A percentile compares a stretch with the other conserved stretches of the same genome.
Evolutionary conservation across 35 echinoderm and acorn worm species (phyloP).

Genomic region (Hemicentrotus pulcherrimus): DNA sequence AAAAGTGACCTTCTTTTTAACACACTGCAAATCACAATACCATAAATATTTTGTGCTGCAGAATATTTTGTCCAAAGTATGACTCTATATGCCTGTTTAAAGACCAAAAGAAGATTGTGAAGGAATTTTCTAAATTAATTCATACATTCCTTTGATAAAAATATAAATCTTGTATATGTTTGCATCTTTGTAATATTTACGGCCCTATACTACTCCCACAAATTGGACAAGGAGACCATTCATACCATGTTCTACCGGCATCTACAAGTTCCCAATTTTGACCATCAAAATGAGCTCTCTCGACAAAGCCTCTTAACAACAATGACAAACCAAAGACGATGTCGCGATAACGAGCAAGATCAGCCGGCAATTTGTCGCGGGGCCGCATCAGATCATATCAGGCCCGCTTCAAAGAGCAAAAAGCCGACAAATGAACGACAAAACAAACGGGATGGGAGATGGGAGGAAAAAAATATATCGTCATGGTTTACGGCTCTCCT

Average conservation of each 20-base stretch:
- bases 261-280: neutral
- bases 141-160: too few relatives aligned
- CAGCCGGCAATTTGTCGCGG: neutral
- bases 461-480: neutral
- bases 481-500: neutral
- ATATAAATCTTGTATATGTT: too few relatives aligned
- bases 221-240: neutral
- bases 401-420: neutral
- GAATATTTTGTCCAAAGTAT: too few relatives aligned
- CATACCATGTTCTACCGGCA: neutral
- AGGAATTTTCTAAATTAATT: too few relatives aligned
- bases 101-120: too few relatives aligned
- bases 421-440: conserved; percentile 16
- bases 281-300: neutral
- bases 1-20: too few relatives aligned
- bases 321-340: neutral
- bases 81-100: too few relatives aligned
- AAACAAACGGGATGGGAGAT: neutral
- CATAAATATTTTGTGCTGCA: too few relatives aligned
- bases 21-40: too few relatives aligned
- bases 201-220: too few relatives aligned
- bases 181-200: too few relatives aligned
- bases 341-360: neutral
- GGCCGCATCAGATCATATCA: conserved; percentile 1
- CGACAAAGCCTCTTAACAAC: neutral